phyloP scores from a whole-genome alignment of 1,140 invertebrate genomes.

The Lutraria rhynchaena region DNA sequence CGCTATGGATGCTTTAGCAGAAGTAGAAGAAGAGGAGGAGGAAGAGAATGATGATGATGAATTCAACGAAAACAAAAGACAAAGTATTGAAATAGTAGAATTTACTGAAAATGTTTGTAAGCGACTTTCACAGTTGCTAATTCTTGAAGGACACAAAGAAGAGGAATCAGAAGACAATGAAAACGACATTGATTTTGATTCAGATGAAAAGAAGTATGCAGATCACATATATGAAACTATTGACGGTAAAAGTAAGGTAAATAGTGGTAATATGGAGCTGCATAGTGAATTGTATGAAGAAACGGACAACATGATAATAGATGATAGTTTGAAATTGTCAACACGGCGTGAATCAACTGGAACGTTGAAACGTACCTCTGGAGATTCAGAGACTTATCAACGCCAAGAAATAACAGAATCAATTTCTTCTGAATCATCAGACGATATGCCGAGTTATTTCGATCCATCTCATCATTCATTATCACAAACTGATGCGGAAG shows the following conservation, averaged over 20 bases:
- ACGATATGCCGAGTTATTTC: conserved; percentile 51
- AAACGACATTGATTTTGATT: neutral
- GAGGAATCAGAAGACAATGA: neutral
- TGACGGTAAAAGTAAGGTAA: neutral
- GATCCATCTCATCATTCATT: conserved; percentile 23
- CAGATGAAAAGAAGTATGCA: neutral
- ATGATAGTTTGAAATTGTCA: neutral
- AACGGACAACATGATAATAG: neutral
- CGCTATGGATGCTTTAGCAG: conserved; percentile 1
- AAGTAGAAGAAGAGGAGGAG: conserved; percentile 45
- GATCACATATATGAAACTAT: conserved; percentile 36
- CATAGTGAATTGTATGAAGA: neutral
- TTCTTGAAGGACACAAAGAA: neutral
- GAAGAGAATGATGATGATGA: conserved; percentile 28
- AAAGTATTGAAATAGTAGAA: conserved; percentile 50
- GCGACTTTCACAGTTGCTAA: conserved; percentile 44
- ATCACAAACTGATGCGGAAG: conserved; percentile 58
- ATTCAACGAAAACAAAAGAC: conserved; percentile 13
- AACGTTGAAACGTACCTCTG: conserved; percentile 21
- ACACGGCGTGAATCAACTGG: conserved; percentile 29
- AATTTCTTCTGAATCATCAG: neutral
- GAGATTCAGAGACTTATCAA: conserved; percentile 20
- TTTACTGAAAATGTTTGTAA: conserved; percentile 56
- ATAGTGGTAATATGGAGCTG: neutral
- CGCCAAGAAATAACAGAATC: neutral